Evolutionary conservation across 2,888 invertebrate genomes (phyloP), one percentile per base, ranked within the genome.

Genomic region (Pyrocoelia pectoralis): DNA sequence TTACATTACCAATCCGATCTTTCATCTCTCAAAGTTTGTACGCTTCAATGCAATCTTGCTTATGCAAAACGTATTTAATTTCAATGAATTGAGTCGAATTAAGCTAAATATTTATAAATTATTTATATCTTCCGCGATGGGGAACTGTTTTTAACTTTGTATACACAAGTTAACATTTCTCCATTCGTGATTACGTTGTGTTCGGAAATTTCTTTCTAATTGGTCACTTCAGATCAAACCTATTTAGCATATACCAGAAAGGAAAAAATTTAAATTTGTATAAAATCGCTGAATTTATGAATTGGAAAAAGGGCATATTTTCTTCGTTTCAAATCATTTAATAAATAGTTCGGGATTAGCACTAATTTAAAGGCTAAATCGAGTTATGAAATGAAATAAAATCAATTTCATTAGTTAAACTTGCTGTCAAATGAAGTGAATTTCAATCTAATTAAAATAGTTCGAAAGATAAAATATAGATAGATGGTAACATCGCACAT

Each of bases 401-500:
- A 50, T 40, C 50, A 49, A 50, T 57, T 57, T 50, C 57, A 50
- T 41, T 57, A 50, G n/a, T n/a, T n/a, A n/a, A n/a, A n/a, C n/a
- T n/a, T n/a, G n/a, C 40, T 41, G 49, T 17, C 40, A 15, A 33
- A 24, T 24, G 6, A 24, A n/a, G 13, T 33, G 29, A 17, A 56
- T 29, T 38, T 56, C 50, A 17, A 51, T 50, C 50, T 50, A 57
- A 50, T 57, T 57, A 57, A 50, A 57, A 57, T 57, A 57, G 56
- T 57, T 57, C 2, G 9, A 3, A 2, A 4, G 9, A n/a, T 33
- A n/a, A n/a, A 33, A 4, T 33, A n/a, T 10, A 33, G n/a, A n/a
- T 4, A 33, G 8, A 33, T 33, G 9, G 33, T 6, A n/a, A 33
- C 2, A n/a, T 10, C 9, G n/a, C 33, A 33, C 33, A 24, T 24